Evolutionary conservation across 2,113 vertebrate genomes (phyloP).

Genomic region (Propithecus coquereli): DNA sequence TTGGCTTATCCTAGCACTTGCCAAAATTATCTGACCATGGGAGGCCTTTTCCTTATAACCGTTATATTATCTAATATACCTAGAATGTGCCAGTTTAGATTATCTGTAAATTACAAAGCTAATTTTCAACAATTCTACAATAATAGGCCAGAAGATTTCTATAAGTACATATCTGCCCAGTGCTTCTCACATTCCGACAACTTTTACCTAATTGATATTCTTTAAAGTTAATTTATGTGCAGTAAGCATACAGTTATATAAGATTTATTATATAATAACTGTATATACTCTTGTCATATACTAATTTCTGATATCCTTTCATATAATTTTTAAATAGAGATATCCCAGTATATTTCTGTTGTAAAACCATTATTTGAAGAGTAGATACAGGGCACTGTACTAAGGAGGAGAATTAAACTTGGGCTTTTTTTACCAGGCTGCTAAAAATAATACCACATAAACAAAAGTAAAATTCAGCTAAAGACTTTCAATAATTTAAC

Average conservation of each 20-base stretch:
- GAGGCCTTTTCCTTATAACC: neutral
- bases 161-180: neutral
- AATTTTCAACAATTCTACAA: neutral
- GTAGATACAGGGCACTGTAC: neutral
- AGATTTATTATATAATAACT: neutral
- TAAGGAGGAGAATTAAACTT: neutral
- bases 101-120: neutral
- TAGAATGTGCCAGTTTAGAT: neutral
- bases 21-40: neutral
- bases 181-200: neutral
- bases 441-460: slow-evolving; percentile 45
- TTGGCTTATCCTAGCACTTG: neutral
- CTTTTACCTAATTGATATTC: neutral
- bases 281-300: neutral
- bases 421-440: neutral
- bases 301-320: neutral
- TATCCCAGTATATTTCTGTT: neutral
- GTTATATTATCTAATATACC: neutral
- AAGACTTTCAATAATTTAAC: slow-evolving; percentile 45
- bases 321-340: neutral
- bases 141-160: neutral
- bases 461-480: slow-evolving; percentile 47
- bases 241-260: neutral
- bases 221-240: neutral
- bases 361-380: neutral